A percentile compares a stretch with the other conserved stretches of the same genome.
These are phyloP conservation scores for Sceliomorpha sp. DNA, from an alignment of 2,888 invertebrate species.

Conservation along the genomic window DNA sequence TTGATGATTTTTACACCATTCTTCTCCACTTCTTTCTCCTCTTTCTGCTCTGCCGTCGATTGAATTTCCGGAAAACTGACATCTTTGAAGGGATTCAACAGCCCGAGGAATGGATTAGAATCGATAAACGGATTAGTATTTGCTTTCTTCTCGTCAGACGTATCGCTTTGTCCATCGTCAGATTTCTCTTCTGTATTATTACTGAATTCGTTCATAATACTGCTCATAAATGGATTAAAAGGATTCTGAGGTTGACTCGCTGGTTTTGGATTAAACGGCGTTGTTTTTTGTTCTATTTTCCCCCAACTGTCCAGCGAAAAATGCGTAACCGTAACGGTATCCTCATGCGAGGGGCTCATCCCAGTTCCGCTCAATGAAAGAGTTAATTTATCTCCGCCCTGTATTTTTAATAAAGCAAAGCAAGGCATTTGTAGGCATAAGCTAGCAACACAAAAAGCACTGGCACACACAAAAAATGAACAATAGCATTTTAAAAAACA, in stretches of 20 bases:
- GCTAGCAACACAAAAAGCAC: conserved; percentile 60
- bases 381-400: conserved; percentile 87
- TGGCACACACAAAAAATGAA: conserved; percentile 41
- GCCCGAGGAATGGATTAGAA: conserved; percentile 79
- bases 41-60: conserved; percentile 36
- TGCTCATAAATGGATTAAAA: conserved; percentile 78
- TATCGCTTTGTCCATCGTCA: conserved; percentile 23
- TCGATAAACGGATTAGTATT: conserved; percentile 81
- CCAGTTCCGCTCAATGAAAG: conserved; percentile 83
- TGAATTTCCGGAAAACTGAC: conserved; percentile 48
- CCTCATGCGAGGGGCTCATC: conserved; percentile 67
- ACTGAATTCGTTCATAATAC: conserved; percentile 44
- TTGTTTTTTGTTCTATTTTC: conserved; percentile 81
- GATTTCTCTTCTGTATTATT: conserved; percentile 40
- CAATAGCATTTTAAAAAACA: conserved; percentile 7
- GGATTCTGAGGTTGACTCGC: conserved; percentile 77
- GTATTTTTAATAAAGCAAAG: conserved; percentile 64
- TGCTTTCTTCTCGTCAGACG: conserved; percentile 68
- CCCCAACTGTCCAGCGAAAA: conserved; percentile 82
- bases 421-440: conserved; percentile 60
- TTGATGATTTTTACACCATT: conserved; percentile 70
- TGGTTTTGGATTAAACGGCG: conserved; percentile 71
- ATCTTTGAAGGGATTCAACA: conserved; percentile 78
- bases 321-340: conserved; percentile 84
- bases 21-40: conserved; percentile 64